Conservation (phyloP, 2,888 invertebrate genomes). For the Iselma pallidipennis region DNA sequence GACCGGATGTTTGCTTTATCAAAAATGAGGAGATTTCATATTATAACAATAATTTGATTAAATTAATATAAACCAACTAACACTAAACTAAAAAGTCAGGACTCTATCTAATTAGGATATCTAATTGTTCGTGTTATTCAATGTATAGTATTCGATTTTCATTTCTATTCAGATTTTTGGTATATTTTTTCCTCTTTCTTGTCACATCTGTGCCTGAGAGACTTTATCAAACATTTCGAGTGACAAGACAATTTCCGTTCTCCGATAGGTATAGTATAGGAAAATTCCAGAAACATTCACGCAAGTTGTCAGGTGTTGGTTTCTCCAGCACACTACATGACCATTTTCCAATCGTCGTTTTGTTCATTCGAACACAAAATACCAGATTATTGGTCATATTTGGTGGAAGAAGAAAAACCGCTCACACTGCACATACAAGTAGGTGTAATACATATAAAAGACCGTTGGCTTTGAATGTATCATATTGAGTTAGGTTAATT, state of each 20-base stretch:
- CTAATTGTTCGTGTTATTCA: too few relatives aligned
- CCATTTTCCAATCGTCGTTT: background rate
- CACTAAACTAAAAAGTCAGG: too few relatives aligned
- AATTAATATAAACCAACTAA: background rate
- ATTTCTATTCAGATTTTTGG: background rate
- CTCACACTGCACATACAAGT: too few relatives aligned
- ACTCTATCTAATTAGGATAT: too few relatives aligned
- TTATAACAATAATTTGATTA: background rate
- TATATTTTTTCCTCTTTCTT: background rate
- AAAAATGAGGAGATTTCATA: background rate
- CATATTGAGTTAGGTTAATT: too few relatives aligned
- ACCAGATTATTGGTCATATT: background rate
- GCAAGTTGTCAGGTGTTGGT: background rate
- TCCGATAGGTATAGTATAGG: background rate
- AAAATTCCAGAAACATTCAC: background rate
- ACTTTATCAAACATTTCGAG: background rate
- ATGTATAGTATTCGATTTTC: too few relatives aligned
- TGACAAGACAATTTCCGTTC: background rate
- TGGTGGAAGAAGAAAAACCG: background rate
- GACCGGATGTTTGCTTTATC: background rate
- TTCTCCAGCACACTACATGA: background rate
- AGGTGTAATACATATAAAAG: too few relatives aligned
- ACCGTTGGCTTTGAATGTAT: too few relatives aligned
- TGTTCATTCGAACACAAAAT: background rate
- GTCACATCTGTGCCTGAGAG: too few relatives aligned